These are phyloP conservation scores for Rhagoletis zephyria DNA, from an alignment of 1,140 invertebrate genomes.

Conservation along the genomic window DNA sequence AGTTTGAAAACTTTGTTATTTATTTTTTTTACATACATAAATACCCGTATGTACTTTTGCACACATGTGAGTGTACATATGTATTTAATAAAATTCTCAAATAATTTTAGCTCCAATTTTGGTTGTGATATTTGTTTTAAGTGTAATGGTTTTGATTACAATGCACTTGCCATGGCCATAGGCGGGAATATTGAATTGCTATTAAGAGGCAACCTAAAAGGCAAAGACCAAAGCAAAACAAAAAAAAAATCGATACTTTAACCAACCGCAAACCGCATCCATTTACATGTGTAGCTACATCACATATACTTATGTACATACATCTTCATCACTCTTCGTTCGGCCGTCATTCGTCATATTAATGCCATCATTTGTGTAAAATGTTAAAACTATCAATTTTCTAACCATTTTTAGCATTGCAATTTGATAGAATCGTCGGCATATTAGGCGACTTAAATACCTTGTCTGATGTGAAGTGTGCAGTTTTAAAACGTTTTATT, in stretches of 20 bases:
- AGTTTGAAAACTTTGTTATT: not conserved
- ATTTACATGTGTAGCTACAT: not conserved
- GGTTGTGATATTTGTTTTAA: slow-evolving; percentile 28
- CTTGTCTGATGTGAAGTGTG: not conserved
- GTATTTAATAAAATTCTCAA: not conserved
- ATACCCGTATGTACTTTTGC: no score
- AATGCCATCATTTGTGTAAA: slow-evolving; percentile 4
- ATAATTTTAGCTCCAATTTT: slow-evolving; percentile 7
- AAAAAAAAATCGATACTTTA: slow-evolving; percentile 11
- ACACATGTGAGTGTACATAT: no score
- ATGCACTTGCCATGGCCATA: slow-evolving; percentile 36
- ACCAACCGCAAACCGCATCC: slow-evolving; percentile 1
- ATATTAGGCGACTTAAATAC: slow-evolving; percentile 16
- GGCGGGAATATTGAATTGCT: slow-evolving; percentile 21
- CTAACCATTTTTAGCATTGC: slow-evolving; percentile 6
- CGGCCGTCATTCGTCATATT: not conserved
- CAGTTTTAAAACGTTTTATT: not conserved
- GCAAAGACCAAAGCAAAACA: not conserved
- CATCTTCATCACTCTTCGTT: not conserved
- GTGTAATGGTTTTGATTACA: slow-evolving; percentile 21
- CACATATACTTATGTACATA: not conserved
- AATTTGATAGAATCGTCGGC: not conserved
- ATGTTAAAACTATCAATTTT: slow-evolving; percentile 6
- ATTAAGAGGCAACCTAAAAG: not conserved
- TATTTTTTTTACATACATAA: not conserved